phyloP scores from a whole-genome alignment of 2,113 vertebrate species.

The Anthoscopus minutus region DNA sequence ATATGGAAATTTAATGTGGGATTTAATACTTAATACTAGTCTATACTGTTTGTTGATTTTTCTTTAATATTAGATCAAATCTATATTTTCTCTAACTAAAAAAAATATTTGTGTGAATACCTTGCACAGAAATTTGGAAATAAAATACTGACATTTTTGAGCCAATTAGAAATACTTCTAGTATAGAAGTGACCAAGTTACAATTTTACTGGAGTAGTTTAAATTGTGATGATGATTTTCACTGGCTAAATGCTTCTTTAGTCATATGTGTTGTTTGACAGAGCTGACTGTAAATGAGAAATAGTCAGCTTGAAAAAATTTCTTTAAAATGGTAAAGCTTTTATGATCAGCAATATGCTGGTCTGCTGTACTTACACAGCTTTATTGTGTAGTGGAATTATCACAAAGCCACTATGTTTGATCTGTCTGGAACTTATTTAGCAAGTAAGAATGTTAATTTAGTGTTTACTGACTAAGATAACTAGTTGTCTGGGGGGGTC shows the following conservation, averaged over 20 bases:
- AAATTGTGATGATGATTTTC: neutral
- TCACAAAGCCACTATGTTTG: neutral
- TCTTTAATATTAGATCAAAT: neutral
- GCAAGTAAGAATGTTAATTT: constrained; percentile 63
- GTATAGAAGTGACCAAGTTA: neutral
- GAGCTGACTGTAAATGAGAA: neutral
- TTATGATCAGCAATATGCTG: neutral
- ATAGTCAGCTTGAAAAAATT: neutral
- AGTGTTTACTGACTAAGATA: constrained; percentile 69
- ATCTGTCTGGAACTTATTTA: constrained; percentile 41
- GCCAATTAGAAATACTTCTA: neutral
- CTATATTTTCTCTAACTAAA: neutral
- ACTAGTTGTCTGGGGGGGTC: constrained; percentile 74
- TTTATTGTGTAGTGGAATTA: neutral
- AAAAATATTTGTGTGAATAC: neutral
- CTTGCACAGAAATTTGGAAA: neutral
- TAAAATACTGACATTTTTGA: neutral
- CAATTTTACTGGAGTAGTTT: neutral
- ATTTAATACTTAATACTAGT: neutral
- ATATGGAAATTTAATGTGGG: neutral
- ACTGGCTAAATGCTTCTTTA: neutral
- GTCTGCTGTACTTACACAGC: neutral
- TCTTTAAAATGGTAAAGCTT: neutral
- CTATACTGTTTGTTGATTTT: neutral
- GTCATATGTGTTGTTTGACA: neutral